A percentile compares a stretch with the other conserved stretches of the same genome.
These are phyloP conservation scores for Thunnus albacares DNA, from an alignment of 2,797 vertebrate genomes.

Conservation along the genomic window DNA sequence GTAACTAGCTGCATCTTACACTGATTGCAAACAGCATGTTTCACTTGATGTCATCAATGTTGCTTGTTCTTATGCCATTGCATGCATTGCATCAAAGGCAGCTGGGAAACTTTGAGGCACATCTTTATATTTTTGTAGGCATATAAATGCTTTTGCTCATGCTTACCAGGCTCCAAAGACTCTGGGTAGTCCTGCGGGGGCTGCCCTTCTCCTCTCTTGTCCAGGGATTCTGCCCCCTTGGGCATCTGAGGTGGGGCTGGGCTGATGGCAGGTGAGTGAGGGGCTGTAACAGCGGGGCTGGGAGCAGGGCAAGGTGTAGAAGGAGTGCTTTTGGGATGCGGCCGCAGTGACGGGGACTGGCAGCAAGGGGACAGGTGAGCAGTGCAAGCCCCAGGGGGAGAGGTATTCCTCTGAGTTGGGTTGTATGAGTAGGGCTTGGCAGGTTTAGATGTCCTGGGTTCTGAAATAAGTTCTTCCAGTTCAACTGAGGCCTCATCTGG, in stretches of 20 bases:
- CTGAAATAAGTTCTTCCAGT: slow-evolving; percentile 88
- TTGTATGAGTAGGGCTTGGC: slow-evolving; percentile 93
- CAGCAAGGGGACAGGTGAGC: slow-evolving; percentile 93
- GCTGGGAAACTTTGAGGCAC: slow-evolving; percentile 1
- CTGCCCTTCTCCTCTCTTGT: slow-evolving; percentile 88
- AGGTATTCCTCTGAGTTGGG: slow-evolving; percentile 84
- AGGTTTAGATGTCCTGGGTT: slow-evolving; percentile 89
- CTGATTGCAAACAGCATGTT: slow-evolving; percentile 5
- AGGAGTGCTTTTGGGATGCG: slow-evolving; percentile 90
- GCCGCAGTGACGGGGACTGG: slow-evolving; percentile 89
- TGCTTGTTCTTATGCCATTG: background rate
- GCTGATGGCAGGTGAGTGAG: slow-evolving; percentile 90
- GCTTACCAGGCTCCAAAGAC: slow-evolving; percentile 93
- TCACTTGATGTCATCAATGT: slow-evolving; percentile 11
- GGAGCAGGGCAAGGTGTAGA: slow-evolving; percentile 89
- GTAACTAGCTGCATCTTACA: background rate
- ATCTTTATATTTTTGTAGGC: slow-evolving; percentile 6
- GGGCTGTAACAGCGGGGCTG: slow-evolving; percentile 83
- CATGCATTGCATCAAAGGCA: slow-evolving; percentile 11
- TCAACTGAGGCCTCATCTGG: slow-evolving; percentile 88
- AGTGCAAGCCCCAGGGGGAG: slow-evolving; percentile 83
- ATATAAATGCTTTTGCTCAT: background rate
- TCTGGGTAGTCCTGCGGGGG: slow-evolving; percentile 87
- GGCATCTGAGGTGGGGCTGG: slow-evolving; percentile 87
- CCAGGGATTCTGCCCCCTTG: slow-evolving; percentile 86